Evolutionary conservation across 2,113 vertebrate species (phyloP), one percentile per base, ranked within the genome.

Genomic region (Labeo catla): DNA sequence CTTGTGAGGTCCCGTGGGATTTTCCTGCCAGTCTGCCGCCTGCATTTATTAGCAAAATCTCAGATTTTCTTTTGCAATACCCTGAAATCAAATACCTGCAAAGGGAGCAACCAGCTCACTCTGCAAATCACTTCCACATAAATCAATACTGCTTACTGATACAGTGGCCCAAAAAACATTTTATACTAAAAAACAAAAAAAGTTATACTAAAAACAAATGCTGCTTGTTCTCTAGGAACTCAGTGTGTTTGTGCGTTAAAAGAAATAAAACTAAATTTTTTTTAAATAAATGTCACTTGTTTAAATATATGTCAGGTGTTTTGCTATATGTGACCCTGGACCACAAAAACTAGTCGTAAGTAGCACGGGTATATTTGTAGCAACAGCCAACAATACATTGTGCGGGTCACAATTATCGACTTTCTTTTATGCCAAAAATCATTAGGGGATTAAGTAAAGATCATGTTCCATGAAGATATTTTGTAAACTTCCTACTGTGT

Each of bases 11-110:
- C 85, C 83, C 88, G 8, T 87, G 85, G 50, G 88, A 91, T 65
- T 88, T 89, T 15, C 52, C 36, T 3, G 61, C 34, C 65, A 54
- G 28, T 84, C 86, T 93, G 63, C 81, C 89, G 19, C 83, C 93
- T 91, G 61, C 21, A 89, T n/a, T 85, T 49, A 90, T 36, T 23
- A 78, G n/a, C 49, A 76, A 54, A 19, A 13, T 36, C 6, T 13
- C n/a, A 54, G 15, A 73, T 68, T 76, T n/a, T 77, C 16, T 80
- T n/a, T n/a, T 61, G 52, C 77, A 80, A 80, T 80, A 45, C 9
- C 10, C 54, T 59, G 52, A 28, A 43, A 57, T 57, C 49, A 57
- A 78, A 57, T 36, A 57, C 28, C 76, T 57, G 8, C 8, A 43
- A 34, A 39, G 9, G 3, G 72, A 47, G 13, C 43, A 15, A 15